Base-by-base conservation (phyloP, 2,888 invertebrate genomes). In the Teinopalpus imperialis region DNA sequence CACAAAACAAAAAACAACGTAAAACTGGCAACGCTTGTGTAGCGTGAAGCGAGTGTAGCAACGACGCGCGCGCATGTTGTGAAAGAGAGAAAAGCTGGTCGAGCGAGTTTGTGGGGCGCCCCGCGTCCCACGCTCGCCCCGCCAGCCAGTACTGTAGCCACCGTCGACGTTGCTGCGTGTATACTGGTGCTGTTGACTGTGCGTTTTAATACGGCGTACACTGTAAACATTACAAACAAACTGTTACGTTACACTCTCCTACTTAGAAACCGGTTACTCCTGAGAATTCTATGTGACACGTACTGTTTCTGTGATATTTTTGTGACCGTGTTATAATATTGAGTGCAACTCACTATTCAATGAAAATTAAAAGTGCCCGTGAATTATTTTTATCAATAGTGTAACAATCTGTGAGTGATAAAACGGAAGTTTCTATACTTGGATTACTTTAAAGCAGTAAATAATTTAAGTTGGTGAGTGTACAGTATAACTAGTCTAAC, bases 51-150 rank as follows among this genome's bases (percentile, higher is more conserved):
- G 70, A 78, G 76, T 76, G 77, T 78, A 77, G 81, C 81, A 81
- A 68, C 82, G 76, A 66, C 85, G 86, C 81, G 77, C 74, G 81
- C 86, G 85, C 86, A 85, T 65, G 66, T 64, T 72, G 66, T 64
- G 61, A 72, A 62, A 65, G 69, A 70, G 70, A 78, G 69, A 67
- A 68, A 73, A 79, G 78, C 79, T 71, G 66, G 81, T 78, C 74
- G 66, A 65, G 72, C 80, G 64, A 76, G 82, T 82, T 77, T 67
- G 69, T 64, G 64, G 74, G 78, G 75, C 69, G 69, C 76, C 67
- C 68, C 70, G 69, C 64, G 65, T 44, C 55, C 72, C 69, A 65
- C 47, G 26, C 24, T 66, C 67, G 60, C 61, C 51, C 43, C 43
- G 40, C 54, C 66, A 76, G 74, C 68, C 81, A 85, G 86, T 85